Base-by-base conservation (phyloP, 2,888 invertebrate genomes). In the Agrotis clavis region DNA sequence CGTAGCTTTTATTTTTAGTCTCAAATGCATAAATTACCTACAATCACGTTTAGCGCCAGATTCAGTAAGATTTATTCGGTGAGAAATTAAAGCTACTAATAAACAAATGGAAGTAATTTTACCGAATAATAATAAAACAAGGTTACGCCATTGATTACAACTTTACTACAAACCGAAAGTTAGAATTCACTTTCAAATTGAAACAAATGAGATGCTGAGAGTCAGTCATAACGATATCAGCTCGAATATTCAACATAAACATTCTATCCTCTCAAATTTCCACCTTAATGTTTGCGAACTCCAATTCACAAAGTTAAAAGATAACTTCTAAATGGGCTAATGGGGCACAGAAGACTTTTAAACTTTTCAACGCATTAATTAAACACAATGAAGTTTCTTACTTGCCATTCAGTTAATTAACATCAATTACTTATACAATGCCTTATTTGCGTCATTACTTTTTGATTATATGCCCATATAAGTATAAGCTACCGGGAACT, bases 301-400 rank as follows among this genome's bases (percentile, higher is more conserved):
- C 71, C 77, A 85, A 86, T 83, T 87, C 78, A 71, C 69, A 50
- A 86, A 88, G 79, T 87, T 85, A 67, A 78, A 78, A 84, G 75
- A 82, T 74, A 85, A 85, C 82, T 87, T 82, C 79, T 71, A 83
- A 87, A 87, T 77, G 78, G 79, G 77, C 81, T 86, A 87, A 87
- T 84, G 83, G 87, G 82, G 70, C 84, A 79, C 80, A 79, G 72
- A 85, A 87, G 82, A 81, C 82, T 87, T 84, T 83, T 79, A 74
- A 85, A 86, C 81, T 83, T 86, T 86, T 85, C 85, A 81, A 82
- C 81, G 81, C 88, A 87, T 85, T 88, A 87, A 87, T 88, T 87
- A 88, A 82, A 84, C 81, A 83, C 64, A 82, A 77, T 74, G 67
- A 85, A 85, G 75, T 82, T 88, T 81, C 67, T 80, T 79, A 74